phyloP scores from a whole-genome alignment of 2,797 vertebrate species.

The Erpetoichthys calabaricus region DNA sequence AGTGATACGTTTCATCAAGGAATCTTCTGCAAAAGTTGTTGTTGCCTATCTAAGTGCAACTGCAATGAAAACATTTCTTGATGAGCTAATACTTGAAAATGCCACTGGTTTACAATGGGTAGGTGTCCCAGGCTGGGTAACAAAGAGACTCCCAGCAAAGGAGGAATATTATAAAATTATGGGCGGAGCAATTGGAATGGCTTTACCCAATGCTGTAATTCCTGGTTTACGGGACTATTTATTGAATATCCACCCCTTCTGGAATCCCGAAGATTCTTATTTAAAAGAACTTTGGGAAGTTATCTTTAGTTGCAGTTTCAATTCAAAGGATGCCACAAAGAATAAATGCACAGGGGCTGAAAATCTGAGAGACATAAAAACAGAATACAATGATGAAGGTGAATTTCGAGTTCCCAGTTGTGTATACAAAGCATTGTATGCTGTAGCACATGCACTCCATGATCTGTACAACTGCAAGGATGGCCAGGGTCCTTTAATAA shows the following conservation, averaged over 20 bases:
- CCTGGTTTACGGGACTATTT: background rate
- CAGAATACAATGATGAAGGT: background rate
- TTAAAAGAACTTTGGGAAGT: constrained; percentile 1
- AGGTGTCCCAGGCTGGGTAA: background rate
- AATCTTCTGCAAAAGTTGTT: constrained; percentile 1
- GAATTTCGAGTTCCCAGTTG: background rate
- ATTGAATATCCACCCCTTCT: background rate
- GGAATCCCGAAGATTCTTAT: background rate
- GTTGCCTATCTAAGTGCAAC: background rate
- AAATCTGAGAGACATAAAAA: background rate
- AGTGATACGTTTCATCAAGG: background rate
- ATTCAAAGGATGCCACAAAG: background rate
- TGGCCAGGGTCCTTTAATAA: background rate
- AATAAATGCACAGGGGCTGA: background rate
- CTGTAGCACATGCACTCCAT: constrained; percentile 1
- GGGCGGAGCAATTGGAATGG: background rate
- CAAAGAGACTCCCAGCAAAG: background rate
- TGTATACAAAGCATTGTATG: constrained; percentile 5
- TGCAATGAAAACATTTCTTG: background rate
- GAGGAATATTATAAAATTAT: background rate
- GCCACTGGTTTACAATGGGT: constrained; percentile 3
- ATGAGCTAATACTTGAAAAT: background rate
- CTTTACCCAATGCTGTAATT: background rate
- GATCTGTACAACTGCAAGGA: background rate
- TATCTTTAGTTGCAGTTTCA: background rate